A percentile compares a stretch with the other conserved stretches of the same genome.
Conservation (phyloP, 2,113 vertebrate species). For the Pelvicachromis taeniatus region DNA sequence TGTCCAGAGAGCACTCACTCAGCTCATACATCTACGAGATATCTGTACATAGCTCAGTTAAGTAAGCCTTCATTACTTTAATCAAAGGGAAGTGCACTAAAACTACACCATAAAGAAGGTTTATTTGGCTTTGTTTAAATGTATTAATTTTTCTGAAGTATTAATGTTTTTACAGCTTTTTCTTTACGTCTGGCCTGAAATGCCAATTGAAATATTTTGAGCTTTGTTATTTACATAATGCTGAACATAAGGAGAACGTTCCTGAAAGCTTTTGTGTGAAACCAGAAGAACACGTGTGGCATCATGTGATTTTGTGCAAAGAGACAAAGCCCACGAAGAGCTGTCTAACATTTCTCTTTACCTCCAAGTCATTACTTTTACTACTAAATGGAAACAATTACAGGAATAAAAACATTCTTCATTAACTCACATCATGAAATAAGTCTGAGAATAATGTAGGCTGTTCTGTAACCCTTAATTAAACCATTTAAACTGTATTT, state of each 20-base stretch:
- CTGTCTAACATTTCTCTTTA: background rate
- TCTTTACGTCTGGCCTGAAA: background rate
- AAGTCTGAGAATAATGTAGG: background rate
- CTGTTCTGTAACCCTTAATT: background rate
- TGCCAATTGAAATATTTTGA: background rate
- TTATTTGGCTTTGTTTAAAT: background rate
- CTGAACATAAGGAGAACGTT: background rate
- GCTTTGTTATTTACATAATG: background rate
- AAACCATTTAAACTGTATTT: too few relatives aligned
- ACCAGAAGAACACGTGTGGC: constrained; percentile 25
- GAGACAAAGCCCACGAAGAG: background rate
- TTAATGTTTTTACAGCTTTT: background rate
- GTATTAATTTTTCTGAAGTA: background rate
- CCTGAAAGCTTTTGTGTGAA: background rate
- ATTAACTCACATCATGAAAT: too few relatives aligned
- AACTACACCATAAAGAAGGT: background rate
- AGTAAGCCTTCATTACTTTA: background rate
- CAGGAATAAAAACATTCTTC: background rate
- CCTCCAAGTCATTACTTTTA: background rate
- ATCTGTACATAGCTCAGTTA: background rate
- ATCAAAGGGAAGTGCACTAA: background rate
- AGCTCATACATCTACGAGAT: background rate
- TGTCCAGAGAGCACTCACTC: background rate
- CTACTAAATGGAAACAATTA: background rate
- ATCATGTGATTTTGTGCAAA: background rate